Evolutionary conservation across 2,113 vertebrate genomes (phyloP).

Genomic region (Tursiops truncatus): DNA sequence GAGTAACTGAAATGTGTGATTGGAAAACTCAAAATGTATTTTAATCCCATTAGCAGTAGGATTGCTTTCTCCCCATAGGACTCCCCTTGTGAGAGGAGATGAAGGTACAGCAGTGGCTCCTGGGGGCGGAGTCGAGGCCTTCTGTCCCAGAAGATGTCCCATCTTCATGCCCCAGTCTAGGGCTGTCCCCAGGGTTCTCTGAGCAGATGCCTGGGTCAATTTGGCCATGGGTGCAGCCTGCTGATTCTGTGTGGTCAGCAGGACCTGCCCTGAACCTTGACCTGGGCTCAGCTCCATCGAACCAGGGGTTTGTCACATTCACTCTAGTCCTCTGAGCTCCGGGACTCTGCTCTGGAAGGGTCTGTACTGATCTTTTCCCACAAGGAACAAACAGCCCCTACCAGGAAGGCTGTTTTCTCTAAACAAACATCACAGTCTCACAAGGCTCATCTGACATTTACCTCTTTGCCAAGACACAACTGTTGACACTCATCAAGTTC

Average conservation of each 20-base stretch:
- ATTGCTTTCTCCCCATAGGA: constrained; percentile 47
- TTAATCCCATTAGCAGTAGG: constrained; percentile 66
- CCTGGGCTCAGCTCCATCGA: neutral
- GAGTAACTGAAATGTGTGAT: constrained; percentile 78
- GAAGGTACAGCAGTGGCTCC: neutral
- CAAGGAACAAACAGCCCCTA: neutral
- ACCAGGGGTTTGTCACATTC: neutral
- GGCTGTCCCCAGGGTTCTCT: neutral
- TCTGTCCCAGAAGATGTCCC: neutral
- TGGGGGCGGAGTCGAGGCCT: neutral
- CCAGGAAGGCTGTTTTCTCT: neutral
- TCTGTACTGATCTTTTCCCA: neutral
- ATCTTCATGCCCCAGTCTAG: neutral
- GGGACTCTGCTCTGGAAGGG: neutral
- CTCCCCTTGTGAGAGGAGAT: constrained; percentile 59
- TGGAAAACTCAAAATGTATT: constrained; percentile 76
- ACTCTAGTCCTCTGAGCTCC: neutral
- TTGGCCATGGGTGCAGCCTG: rapidly evolving
- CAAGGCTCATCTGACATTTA: neutral
- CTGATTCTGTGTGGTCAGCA: neutral
- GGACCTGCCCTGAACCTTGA: neutral
- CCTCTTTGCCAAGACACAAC: constrained; percentile 45
- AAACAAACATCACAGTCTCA: neutral
- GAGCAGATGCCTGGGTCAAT: neutral
- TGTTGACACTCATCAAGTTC: neutral